These are phyloP conservation scores for Rhabdomys dilectus DNA, from an alignment of 2,113 vertebrate species.

Conservation along the genomic window DNA sequence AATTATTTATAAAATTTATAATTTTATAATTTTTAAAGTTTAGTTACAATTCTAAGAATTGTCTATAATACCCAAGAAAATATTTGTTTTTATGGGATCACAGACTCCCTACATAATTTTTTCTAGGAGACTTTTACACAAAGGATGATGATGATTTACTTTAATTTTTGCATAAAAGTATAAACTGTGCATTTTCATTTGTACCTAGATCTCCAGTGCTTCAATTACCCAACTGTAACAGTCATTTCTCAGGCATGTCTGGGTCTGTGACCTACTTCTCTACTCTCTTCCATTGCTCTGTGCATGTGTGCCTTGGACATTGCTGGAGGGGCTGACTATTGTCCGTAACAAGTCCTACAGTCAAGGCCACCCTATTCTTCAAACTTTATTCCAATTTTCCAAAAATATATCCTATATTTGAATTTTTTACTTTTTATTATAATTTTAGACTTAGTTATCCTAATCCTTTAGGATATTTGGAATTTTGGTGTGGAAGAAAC, in stretches of 20 bases:
- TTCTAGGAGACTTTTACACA: neutral
- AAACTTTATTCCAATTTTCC: neutral
- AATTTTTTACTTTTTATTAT: slow-evolving; percentile 6
- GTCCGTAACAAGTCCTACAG: neutral
- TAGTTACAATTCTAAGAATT: neutral
- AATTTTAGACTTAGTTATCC: slow-evolving; percentile 7
- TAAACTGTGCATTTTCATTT: neutral
- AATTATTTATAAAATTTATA: neutral
- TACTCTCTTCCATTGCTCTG: neutral
- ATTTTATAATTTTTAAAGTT: neutral
- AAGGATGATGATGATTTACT: neutral
- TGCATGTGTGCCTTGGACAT: neutral
- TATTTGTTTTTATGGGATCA: neutral
- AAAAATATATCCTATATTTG: neutral
- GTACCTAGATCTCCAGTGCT: neutral
- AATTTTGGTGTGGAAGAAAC: neutral
- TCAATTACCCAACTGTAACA: neutral
- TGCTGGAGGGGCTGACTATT: neutral
- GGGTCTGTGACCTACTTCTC: neutral
- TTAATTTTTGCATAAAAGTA: neutral
- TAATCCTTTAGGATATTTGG: neutral
- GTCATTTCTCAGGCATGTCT: neutral
- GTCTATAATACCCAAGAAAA: slow-evolving; percentile 5
- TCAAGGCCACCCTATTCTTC: neutral
- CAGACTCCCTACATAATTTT: neutral